phyloP scores from a whole-genome alignment of 2,888 invertebrate genomes.

The Drosophila hamatofila region DNA sequence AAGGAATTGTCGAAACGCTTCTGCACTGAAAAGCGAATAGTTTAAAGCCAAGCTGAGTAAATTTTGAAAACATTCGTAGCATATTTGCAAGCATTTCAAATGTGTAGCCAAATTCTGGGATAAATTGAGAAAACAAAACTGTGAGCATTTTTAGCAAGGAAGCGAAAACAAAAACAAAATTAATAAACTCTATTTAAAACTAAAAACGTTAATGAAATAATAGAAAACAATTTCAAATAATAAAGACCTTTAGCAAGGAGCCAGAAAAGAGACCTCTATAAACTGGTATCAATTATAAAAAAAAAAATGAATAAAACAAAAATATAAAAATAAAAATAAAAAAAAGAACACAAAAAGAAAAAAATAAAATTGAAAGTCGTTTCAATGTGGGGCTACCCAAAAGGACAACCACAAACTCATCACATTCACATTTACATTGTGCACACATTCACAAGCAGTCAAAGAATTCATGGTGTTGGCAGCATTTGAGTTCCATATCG shows the following conservation, averaged over 20 bases:
- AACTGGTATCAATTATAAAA: slow-evolving; percentile 42
- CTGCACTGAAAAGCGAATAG: slow-evolving; percentile 64
- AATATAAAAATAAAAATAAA: slow-evolving; percentile 43
- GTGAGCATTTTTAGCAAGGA: slow-evolving; percentile 54
- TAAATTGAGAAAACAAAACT: slow-evolving; percentile 32
- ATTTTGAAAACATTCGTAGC: slow-evolving; percentile 43
- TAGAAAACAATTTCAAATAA: slow-evolving; percentile 32
- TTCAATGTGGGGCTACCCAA: slow-evolving; percentile 58
- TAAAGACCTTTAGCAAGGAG: slow-evolving; percentile 17
- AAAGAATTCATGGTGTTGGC: slow-evolving; percentile 64
- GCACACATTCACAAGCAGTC: slow-evolving; percentile 11
- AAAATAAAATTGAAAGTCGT: slow-evolving; percentile 58
- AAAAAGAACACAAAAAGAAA: slow-evolving; percentile 38
- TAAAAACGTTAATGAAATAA: slow-evolving; percentile 30
- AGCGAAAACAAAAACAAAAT: slow-evolving; percentile 25
- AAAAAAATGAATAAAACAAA: no score
- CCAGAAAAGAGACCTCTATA: slow-evolving; percentile 10
- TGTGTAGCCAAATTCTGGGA: slow-evolving; percentile 65
- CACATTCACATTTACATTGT: neutral
- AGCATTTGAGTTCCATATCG: slow-evolving; percentile 46
- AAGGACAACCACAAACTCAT: slow-evolving; percentile 13
- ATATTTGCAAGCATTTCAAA: slow-evolving; percentile 72
- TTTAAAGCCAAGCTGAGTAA: slow-evolving; percentile 66
- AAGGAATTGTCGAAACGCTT: slow-evolving; percentile 61
- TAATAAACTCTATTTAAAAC: slow-evolving; percentile 29